Percentiles rank a stretch among this genome's conserved stretches.
phyloP scores from a whole-genome alignment of 2,888 invertebrate genomes.

The Deilephila elpenor region DNA sequence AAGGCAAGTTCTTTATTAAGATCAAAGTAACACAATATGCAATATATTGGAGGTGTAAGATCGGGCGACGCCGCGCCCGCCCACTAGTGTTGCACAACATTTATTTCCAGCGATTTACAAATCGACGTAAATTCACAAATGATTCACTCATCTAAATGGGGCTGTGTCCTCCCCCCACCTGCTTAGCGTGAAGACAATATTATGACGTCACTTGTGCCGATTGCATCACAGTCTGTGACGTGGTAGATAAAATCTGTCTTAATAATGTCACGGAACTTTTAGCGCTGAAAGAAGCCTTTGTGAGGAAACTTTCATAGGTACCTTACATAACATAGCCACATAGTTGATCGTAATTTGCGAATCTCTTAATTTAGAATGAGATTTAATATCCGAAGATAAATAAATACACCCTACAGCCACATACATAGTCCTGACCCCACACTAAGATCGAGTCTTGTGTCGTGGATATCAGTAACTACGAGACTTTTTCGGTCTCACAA shows the following conservation, averaged over 20 bases:
- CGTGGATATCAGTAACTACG: no score
- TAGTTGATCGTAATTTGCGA: no score
- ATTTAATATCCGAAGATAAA: no score
- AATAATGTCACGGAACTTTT: background rate
- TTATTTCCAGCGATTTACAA: slow-evolving; percentile 18
- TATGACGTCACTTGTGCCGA: background rate
- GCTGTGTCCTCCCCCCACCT: background rate
- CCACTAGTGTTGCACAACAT: slow-evolving; percentile 13
- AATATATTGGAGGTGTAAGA: background rate
- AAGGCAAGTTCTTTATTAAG: background rate
- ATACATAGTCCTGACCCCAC: no score
- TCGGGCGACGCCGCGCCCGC: background rate
- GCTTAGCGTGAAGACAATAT: background rate
- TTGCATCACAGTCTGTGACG: background rate
- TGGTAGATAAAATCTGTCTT: background rate
- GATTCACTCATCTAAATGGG: slow-evolving; percentile 8
- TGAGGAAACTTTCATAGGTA: no score
- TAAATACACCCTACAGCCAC: no score
- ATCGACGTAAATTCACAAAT: slow-evolving; percentile 11
- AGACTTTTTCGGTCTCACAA: no score
- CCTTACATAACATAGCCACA: no score
- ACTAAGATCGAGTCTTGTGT: no score
- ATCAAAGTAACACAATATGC: slow-evolving; percentile 1
- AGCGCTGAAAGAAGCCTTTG: no score
- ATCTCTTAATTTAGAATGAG: no score